Evolutionary conservation across 2,797 vertebrate species (phyloP).

Genomic region (Enteromius mattozi): DNA sequence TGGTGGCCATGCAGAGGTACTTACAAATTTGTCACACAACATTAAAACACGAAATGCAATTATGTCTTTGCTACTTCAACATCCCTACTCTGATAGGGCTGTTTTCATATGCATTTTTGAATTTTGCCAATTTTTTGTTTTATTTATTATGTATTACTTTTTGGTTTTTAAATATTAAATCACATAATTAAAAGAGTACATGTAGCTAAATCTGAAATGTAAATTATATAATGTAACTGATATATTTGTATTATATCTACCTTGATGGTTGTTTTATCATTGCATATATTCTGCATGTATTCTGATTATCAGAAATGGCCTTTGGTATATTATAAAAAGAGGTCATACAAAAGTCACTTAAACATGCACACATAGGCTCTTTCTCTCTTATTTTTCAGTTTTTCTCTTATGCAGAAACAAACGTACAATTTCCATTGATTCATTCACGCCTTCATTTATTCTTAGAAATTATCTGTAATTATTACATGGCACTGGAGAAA

Average conservation of each 20-base stretch:
- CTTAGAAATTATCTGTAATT: constrained; percentile 10
- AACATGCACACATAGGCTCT: neutral
- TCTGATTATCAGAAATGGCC: neutral
- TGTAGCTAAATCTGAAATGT: neutral
- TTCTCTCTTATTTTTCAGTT: neutral
- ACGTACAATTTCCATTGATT: neutral
- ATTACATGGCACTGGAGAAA: constrained; percentile 24
- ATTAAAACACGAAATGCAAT: neutral
- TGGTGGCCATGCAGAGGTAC: constrained; percentile 78
- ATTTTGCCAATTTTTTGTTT: neutral
- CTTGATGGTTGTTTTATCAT: neutral
- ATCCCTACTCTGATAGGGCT: neutral
- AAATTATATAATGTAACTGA: neutral
- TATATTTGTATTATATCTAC: neutral
- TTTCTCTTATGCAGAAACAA: neutral
- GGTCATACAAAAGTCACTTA: neutral
- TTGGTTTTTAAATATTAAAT: too few species aligned
- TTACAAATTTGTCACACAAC: neutral
- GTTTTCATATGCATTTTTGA: neutral
- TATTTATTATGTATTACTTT: neutral
- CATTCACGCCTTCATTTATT: neutral
- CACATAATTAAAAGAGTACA: too few species aligned
- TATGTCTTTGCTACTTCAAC: neutral
- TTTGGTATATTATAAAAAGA: neutral
- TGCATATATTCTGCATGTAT: neutral